Conservation (phyloP, 2,797 vertebrate genomes). For the Pseudochirops corinnae region DNA sequence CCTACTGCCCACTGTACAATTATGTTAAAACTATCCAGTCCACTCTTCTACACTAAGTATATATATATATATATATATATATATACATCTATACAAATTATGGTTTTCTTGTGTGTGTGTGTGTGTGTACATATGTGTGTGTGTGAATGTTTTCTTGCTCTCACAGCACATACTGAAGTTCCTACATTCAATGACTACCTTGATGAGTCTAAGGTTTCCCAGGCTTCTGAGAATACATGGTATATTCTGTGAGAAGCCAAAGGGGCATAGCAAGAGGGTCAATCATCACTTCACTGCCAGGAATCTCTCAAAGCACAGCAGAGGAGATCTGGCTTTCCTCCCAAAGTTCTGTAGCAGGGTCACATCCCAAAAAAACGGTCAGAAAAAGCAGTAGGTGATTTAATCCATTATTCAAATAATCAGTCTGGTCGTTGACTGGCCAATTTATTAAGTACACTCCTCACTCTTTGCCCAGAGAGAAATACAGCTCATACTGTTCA, state of each 20-base stretch:
- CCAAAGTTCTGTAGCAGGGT: background rate
- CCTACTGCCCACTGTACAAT: background rate
- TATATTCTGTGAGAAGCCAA: background rate
- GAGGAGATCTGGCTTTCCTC: background rate
- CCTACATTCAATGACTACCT: background rate
- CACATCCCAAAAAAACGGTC: background rate
- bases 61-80: background rate
- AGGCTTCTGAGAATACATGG: background rate
- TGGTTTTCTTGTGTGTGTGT: background rate
- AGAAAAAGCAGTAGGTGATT: background rate
- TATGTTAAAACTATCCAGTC: background rate
- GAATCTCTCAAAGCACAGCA: background rate
- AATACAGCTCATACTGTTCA: too few species aligned
- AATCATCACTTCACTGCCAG: background rate
- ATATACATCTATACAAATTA: background rate
- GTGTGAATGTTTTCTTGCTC: background rate
- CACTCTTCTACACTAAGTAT: background rate
- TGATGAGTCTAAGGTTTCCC: background rate
- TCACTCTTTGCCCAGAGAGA: background rate
- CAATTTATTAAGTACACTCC: background rate
- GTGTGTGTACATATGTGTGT: background rate
- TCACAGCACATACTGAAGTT: background rate
- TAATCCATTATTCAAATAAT: background rate
- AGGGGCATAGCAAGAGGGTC: background rate
- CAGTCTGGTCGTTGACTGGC: background rate